Base-by-base conservation (phyloP, 2,797 vertebrate genomes). In the Hylomyscus alleni region DNA sequence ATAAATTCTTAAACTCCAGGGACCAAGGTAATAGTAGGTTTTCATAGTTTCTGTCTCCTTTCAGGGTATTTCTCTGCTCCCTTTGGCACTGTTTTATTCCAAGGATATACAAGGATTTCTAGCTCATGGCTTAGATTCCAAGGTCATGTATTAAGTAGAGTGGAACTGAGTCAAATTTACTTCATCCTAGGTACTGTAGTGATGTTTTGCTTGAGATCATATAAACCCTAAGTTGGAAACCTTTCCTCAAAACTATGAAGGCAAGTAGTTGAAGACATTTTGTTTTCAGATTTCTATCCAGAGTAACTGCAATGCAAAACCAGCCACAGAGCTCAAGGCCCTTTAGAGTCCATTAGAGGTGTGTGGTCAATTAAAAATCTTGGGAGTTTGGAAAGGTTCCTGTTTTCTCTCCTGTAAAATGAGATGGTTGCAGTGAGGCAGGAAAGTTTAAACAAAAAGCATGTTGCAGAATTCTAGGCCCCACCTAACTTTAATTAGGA, bases 401-500 rank as follows among this genome's bases (percentile, higher is more conserved):
- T 56, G 0, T 75, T 90, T 96, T 60, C 76, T 85, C 29, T 54
- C 60, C 17, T 92, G 13, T 72, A 40, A 92, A 95, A 88, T 76
- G 37, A 76, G 34, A 50, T 44, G 11, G 3, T 44, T 62, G 44
- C 73, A 47, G 8, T 44, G n/a, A 34, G 22, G 67, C 13, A 50
- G 17, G 14, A 69, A 47, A 62, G 44, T 89, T n/a, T 81, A 77
- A 82, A 52, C 26, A 40, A 19, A 65, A 85, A 82, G 47, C 14
- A 54, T 26, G 56, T 90, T 52, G 67, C n/a, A 86, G 12, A 37
- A 3, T 52, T 89, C 44, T 93, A 81, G 19, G 65, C 44, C 73
- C 14, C 73, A 69, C 37, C 8, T 72, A 65, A 20, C 3, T 26
- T 34, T n/a, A 7, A 3, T 95, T 40, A 85, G 31, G 72, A 1